Evolutionary conservation across 2,888 invertebrate species (phyloP), one percentile per base, ranked within the genome.

Genomic region (Megastigmus dorsalis): DNA sequence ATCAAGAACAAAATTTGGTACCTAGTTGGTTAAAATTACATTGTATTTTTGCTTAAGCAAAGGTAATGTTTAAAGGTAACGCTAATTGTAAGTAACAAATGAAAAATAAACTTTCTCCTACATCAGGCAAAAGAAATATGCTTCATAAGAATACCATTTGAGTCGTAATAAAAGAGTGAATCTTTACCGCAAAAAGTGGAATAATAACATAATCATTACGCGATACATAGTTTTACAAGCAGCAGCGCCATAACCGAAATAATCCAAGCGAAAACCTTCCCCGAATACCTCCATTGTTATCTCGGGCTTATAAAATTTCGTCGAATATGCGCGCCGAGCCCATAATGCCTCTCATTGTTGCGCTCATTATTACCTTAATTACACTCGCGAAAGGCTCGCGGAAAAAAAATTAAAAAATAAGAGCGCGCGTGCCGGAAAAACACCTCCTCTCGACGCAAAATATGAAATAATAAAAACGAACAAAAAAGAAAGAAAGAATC

Each of bases 291-390:
- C 55, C 67, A 67, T 67, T 67, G 55, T 55, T 43, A 45, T 20
- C 60, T 4, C 15, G n/a, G 23, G 20, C 48, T 62, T 57, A 45
- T 67, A 55, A 55, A 55, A 67, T 67, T 33, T 55, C 45, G 45
- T 20, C 67, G n/a, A n/a, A n/a, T n/a, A n/a, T n/a, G n/a, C n/a
- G n/a, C n/a, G n/a, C n/a, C n/a, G n/a, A n/a, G n/a, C n/a, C n/a
- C n/a, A n/a, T n/a, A 45, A 30, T 28, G 62, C 41, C 18, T 3
- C 48, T 65, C 52, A 65, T 65, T 65, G 52, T 65, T 45, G 66
- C 23, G 30, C 54, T 30, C 33, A 20, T 41, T 43, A 54, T 54
- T 67, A 45, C 67, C 67, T 67, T 45, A 67, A 67, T 67, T 67
- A 45, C 13, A 15, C 38, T 3, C 15, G n/a, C n/a, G n/a, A n/a